Evolutionary conservation across 2,113 vertebrate genomes (phyloP).

Genomic region (Hemichromis elongatus): DNA sequence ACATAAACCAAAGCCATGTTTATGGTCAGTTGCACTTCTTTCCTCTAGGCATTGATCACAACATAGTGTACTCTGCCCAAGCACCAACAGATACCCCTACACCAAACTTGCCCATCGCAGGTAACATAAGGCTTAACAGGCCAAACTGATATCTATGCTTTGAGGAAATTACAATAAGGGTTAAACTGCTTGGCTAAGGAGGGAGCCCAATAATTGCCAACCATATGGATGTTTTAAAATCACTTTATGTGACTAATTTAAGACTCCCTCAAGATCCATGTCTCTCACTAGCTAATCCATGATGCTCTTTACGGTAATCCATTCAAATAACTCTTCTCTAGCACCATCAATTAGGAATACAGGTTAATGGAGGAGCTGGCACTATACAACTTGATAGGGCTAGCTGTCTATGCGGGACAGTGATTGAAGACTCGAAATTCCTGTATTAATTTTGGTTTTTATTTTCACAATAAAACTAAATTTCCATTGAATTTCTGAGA

Average conservation of each 20-base stretch:
- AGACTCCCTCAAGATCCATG: constrained; percentile 49
- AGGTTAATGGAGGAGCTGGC: constrained; percentile 33
- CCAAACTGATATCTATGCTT: not conserved
- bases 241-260: constrained; percentile 56
- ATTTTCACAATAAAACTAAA: not conserved
- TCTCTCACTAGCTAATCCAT: constrained; percentile 57
- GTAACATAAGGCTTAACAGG: not conserved
- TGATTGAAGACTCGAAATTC: not conserved
- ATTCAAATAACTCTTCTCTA: constrained; percentile 67
- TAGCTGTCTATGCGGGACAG: not conserved
- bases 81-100: not conserved
- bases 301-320: constrained; percentile 65
- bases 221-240: constrained; percentile 56
- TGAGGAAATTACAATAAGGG: not conserved
- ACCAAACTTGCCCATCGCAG: not conserved
- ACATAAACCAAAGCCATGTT: not conserved
- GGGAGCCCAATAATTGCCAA: constrained; percentile 19
- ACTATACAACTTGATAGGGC: not conserved
- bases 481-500: not conserved
- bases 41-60: not conserved
- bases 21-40: not conserved
- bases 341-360: constrained; percentile 62
- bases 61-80: not conserved
- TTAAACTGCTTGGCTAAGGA: constrained; percentile 33
- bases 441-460: not conserved